Evolutionary conservation across 2,888 invertebrate species (phyloP), one percentile per base, ranked within the genome.

Genomic region (Drosophila recens): DNA sequence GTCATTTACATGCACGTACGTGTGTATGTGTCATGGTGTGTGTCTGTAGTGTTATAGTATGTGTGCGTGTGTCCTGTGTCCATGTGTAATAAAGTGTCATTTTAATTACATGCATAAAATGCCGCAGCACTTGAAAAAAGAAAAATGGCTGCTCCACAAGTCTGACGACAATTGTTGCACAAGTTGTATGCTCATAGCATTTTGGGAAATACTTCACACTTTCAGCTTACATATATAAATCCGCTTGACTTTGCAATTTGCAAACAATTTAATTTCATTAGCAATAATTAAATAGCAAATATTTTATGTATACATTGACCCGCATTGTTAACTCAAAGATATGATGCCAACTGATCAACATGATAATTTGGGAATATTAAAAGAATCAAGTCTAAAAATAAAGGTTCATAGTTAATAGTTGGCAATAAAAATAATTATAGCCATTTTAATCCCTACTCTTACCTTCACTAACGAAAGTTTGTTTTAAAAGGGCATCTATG

Each of bases 51-150:
- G 17, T 17, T 17, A 17, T 17, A 17, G 17, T 17, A 17, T 17
- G 17, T 42, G 40, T 33, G 45, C 36, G n/a, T 43, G 23, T 72
- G 27, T 52, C 57, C 57, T 46, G 49, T 67, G 49, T 38, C 23
- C 33, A 42, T 49, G 56, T 33, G 49, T 63, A 70, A 70, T 78
- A 71, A 72, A 90, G 79, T 78, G 74, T 53, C 73, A 52, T 71
- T 82, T 90, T 86, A 90, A 90, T 90, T 86, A 82, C 78, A 65
- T 58, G 72, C 73, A 77, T 75, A 85, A 88, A 87, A 70, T 66
- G 71, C 49, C 53, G 67, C 72, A 72, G 67, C 52, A 61, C 72
- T 76, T 62, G 52, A 67, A 70, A 65, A 57, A 15, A 33, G 36
- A 62, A 64, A 62, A 59, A 67, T 36, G 17, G 34, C 48, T 36